These are phyloP conservation scores for Sarcoramphus papa DNA, from an alignment of 2,797 vertebrate species.

Conservation along the genomic window DNA sequence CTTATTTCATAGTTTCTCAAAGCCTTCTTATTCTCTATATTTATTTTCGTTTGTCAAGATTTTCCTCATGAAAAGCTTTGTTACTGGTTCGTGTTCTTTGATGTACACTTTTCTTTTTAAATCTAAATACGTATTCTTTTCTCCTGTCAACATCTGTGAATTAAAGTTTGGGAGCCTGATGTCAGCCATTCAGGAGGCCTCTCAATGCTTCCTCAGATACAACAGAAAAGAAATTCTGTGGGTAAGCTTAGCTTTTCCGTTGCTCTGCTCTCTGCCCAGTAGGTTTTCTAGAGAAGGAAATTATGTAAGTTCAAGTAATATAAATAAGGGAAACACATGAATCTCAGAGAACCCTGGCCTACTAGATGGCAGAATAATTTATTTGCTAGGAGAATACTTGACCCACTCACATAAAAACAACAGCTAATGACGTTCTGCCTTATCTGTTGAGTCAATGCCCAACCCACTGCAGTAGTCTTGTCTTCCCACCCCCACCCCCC, in stretches of 20 bases:
- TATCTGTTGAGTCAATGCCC: not conserved
- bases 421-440: not conserved
- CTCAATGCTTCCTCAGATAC: not conserved
- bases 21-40: not conserved
- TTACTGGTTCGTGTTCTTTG: not conserved
- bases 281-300: not conserved
- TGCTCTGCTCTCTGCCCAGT: not conserved
- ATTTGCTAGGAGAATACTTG: not conserved
- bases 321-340: not conserved
- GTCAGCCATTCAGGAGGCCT: not conserved
- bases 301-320: not conserved
- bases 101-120: not conserved
- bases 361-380: not conserved
- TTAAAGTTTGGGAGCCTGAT: not conserved
- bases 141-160: not conserved
- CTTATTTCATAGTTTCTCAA: not conserved
- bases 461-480: not conserved
- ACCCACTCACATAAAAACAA: not conserved
- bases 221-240: not conserved
- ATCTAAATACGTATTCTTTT: not conserved
- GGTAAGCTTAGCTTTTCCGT: not conserved
- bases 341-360: not conserved
- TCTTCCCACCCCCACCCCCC: not conserved
- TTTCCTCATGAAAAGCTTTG: not conserved
- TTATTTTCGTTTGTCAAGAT: not conserved